Percentiles rank a stretch among this genome's conserved stretches.
These are phyloP conservation scores for Eumaeus atala DNA, from an alignment of 1,140 invertebrate genomes.

Conservation along the genomic window DNA sequence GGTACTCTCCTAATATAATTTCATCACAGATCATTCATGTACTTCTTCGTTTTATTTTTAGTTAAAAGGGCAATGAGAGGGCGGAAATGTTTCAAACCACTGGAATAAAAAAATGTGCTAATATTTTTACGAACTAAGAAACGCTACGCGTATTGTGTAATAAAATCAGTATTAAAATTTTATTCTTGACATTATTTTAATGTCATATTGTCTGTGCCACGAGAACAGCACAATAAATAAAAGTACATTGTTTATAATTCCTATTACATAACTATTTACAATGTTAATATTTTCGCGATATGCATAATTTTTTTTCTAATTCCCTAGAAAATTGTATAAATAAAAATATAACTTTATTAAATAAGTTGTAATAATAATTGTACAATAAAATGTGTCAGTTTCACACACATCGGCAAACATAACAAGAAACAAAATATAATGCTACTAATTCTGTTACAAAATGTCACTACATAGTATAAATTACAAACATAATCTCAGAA, in stretches of 20 bases:
- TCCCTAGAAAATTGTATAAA: slow-evolving; percentile 52
- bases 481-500: slow-evolving; percentile 53
- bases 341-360: slow-evolving; percentile 58
- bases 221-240: slow-evolving; percentile 15
- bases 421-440: slow-evolving; percentile 60
- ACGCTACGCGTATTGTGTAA: slow-evolving; percentile 4
- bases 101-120: slow-evolving; percentile 41
- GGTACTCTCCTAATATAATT: slow-evolving; percentile 55
- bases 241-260: slow-evolving; percentile 53
- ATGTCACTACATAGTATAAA: not conserved
- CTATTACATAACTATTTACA: slow-evolving; percentile 56
- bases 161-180: too few relatives aligned
- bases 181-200: slow-evolving; percentile 24
- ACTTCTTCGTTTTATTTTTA: slow-evolving; percentile 57
- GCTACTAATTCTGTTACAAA: slow-evolving; percentile 12
- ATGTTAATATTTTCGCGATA: slow-evolving; percentile 50
- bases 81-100: slow-evolving; percentile 32
- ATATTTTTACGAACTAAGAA: slow-evolving; percentile 32
- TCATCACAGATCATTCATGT: slow-evolving; percentile 70
- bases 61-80: slow-evolving; percentile 50
- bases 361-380: slow-evolving; percentile 53
- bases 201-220: too few relatives aligned
- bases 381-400: slow-evolving; percentile 54
- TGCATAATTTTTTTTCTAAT: slow-evolving; percentile 57
- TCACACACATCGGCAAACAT: slow-evolving; percentile 62